Conservation (phyloP, 2,797 vertebrate species). For the Tadarida brasiliensis region DNA sequence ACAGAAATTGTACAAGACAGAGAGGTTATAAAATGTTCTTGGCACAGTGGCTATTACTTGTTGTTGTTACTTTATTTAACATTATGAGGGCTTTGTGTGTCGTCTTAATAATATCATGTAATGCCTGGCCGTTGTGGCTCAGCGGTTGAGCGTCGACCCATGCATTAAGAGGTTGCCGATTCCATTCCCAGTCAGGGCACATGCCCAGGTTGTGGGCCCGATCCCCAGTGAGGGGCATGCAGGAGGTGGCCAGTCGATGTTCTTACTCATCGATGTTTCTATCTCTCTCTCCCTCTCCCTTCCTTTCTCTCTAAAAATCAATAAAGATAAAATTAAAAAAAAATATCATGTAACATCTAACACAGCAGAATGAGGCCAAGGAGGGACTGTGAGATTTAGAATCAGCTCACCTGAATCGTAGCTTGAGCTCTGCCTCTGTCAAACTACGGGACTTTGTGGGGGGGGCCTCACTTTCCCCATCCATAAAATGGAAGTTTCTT, state of each 20-base stretch:
- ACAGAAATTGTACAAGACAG: background rate
- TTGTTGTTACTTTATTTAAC: background rate
- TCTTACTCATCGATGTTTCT: too few relatives aligned
- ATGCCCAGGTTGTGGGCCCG: too few relatives aligned
- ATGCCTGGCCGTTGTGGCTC: too few relatives aligned
- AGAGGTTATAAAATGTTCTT: background rate
- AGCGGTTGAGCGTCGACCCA: too few relatives aligned
- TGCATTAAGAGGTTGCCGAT: too few relatives aligned
- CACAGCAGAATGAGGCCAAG: background rate
- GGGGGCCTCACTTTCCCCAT: background rate
- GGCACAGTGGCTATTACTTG: background rate
- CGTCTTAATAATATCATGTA: conserved; percentile 44
- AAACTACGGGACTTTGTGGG: background rate
- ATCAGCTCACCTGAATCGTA: background rate
- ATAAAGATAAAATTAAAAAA: too few relatives aligned
- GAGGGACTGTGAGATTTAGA: background rate
- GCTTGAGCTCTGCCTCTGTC: background rate
- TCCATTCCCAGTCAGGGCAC: too few relatives aligned
- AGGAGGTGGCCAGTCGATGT: too few relatives aligned
- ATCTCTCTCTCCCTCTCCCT: too few relatives aligned
- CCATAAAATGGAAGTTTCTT: background rate
- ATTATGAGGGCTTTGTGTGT: background rate
- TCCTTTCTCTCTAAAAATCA: too few relatives aligned
- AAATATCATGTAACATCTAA: conserved; percentile 10
- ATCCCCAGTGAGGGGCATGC: too few relatives aligned